phyloP scores from a whole-genome alignment of 1,140 invertebrate genomes.

The Nephotettix cincticeps region DNA sequence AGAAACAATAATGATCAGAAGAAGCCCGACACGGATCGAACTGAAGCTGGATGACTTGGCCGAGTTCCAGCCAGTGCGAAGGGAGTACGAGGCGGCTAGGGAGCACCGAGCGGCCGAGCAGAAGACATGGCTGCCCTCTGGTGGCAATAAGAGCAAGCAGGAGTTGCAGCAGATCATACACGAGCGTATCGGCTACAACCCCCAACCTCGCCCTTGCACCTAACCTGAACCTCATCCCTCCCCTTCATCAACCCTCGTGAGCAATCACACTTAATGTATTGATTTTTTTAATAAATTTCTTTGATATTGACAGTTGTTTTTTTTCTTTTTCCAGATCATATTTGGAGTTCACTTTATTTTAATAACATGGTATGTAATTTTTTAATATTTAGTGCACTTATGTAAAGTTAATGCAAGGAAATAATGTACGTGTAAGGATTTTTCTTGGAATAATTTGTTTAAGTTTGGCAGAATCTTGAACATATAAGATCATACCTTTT shows the following conservation, averaged over 20 bases:
- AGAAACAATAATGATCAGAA: conserved; percentile 32
- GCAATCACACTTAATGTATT: too few relatives aligned
- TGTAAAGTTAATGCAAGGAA: too few relatives aligned
- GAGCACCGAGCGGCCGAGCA: conserved; percentile 26
- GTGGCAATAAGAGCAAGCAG: conserved; percentile 27
- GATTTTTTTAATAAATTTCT: neutral
- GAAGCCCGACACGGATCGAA: conserved; percentile 37
- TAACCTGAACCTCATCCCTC: neutral
- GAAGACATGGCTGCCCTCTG: conserved; percentile 1
- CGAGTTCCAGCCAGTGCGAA: conserved; percentile 31
- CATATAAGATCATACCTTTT: too few relatives aligned
- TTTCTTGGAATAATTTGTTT: too few relatives aligned
- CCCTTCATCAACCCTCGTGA: too few relatives aligned
- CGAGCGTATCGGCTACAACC: conserved; percentile 38
- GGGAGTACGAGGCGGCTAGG: conserved; percentile 24
- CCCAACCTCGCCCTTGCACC: conserved; percentile 29
- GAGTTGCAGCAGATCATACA: conserved; percentile 31
- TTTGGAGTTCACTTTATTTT: conserved; percentile 19
- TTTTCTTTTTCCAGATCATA: conserved; percentile 12
- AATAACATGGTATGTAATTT: conserved; percentile 16
- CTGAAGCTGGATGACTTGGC: conserved; percentile 37
- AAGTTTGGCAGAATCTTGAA: too few relatives aligned
- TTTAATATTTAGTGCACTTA: neutral
- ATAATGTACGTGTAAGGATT: too few relatives aligned
- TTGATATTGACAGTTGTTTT: neutral